Base-by-base conservation (phyloP, 2,888 invertebrate species). In the Venustoraphidia nigricollis region DNA sequence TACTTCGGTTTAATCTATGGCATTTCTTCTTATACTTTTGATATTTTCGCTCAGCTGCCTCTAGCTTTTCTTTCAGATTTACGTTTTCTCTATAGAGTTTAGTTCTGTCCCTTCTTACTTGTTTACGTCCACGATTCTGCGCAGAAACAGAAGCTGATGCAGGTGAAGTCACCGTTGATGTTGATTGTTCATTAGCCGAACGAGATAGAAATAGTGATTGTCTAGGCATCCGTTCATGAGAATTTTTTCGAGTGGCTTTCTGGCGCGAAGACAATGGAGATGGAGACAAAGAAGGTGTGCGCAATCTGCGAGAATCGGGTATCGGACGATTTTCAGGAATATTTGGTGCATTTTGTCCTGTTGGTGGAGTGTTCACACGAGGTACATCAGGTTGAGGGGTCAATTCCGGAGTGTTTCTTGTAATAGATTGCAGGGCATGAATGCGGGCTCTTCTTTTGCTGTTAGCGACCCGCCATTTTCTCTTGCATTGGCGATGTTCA, bases 391-490 rank as follows among this genome's bases (percentile, higher is more conserved):
- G 47, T 47, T 47, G 34, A 47, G 47, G 47, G 10, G 47, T 47
- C 42, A 47, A 47, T 47, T 47, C 47, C 10, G 47, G 34, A 45
- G 35, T 47, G 13, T 48, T 47, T 47, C n/a, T n/a, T n/a, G n/a
- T n/a, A n/a, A n/a, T n/a, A n/a, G n/a, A 47, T 47, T 47, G 48
- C 47, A 47, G 47, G 36, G 47, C 47, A 48, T 27, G 47, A 47
- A 48, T 48, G 36, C 48, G 48, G 27, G 10, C 41, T 13, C 41
- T 41, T 41, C 11, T 41, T 41, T 41, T 41, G 41, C 41, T 41
- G 41, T 48, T 48, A 48, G 48, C 48, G 45, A 48, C 48, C 48
- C 48, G 48, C 48, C 48, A 48, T 48, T 48, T 48, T 36, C 13
- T 41, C 11, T 41, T 41, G 41, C 10, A 9, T 41, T 41, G 41